Base-by-base conservation (phyloP, 2,113 vertebrate species). In the Hippocampus zosterae region DNA sequence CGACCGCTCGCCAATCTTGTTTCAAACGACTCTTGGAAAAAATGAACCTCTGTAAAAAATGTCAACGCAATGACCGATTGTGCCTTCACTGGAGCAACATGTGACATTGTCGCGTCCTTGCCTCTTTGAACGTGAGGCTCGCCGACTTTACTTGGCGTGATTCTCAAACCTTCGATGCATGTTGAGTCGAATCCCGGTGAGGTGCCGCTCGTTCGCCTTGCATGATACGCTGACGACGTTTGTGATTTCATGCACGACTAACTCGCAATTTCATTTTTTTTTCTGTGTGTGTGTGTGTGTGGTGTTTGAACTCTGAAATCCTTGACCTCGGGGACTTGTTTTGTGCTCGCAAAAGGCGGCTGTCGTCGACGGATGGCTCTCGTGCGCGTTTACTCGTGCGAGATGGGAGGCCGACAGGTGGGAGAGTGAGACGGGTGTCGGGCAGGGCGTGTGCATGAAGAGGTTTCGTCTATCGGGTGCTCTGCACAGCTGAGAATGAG, bases 401-500 rank as follows among this genome's bases (percentile, higher is more conserved):
- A 69, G 74, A 72, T 66, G 13, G 46, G 68, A 81, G 81, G 75
- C 70, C 33, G 70, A 81, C 70, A 65, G 67, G 63, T 73, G 69
- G 62, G 13, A 52, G 67, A 59, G 77, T 52, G 2, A 56, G 81
- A 84, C 81, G 82, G 83, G 75, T 84, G 79, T 78, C 33, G 27
- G 68, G 23, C 11, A 37, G 71, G 71, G 67, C 48, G 41, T 67
- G 72, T 46, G 63, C 46, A 10, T 69, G 50, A 15, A 65, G 1
- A 61, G 62, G 64, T 56, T 71, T 33, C 29, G 74, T 72, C 57
- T 76, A 68, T 85, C 78, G 67, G 67, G 73, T 76, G 42, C n/a
- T 5, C 53, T 21, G 65, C 82, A 84, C 86, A 89, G 84, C 82
- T 88, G 89, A 87, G 79, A 89, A 84, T 78, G 65, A 70, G 67